Evolutionary conservation across 2,888 invertebrate species (phyloP), one percentile per base, ranked within the genome.

Genomic region (Neuroscelio doddi): DNA sequence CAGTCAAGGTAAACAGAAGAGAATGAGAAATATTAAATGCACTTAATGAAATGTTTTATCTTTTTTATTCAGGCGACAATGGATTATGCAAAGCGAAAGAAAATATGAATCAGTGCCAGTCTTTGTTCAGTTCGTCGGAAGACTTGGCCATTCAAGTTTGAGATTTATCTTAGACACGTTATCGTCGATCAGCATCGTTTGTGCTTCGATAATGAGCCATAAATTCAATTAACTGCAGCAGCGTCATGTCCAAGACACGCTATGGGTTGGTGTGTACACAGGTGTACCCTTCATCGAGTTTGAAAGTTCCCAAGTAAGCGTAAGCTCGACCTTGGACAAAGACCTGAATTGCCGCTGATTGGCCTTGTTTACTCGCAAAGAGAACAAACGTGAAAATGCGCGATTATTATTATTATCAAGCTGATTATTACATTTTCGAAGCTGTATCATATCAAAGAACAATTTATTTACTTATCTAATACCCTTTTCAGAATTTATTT

Each of bases 191-290:
- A 73, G 65, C 72, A 73, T 75, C 74, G 71, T 70, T 70, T 53
- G 69, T 70, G 68, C 62, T 66, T 65, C 69, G 71, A 75, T 79
- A 77, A 79, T 75, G 72, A 73, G 72, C 73, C 69, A 75, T 78
- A 78, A 78, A 78, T 80, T 77, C 73, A 78, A 79, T 80, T 78
- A 78, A 78, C 73, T 72, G 68, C 59, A 69, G 71, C 69, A 70
- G 61, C 70, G 52, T 68, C 65, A 70, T 64, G 65, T 69, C 50
- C 62, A 59, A 69, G 50, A 51, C 10, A 30, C 8, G 16, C 15
- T 1, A 12, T 9, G 27, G 34, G 8, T 59, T 58, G 62, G 46
- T 34, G 26, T 12, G 3, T 14, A 17, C 29, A 51, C 65, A 29
- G 50, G 47, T 59, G 64, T 56, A 62, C 65, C 59, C 68, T 62